A percentile compares a stretch with the other conserved stretches of the same genome.
phyloP scores from a whole-genome alignment of 37 sponge, comb jelly and placozoan species.

The Ianthella basta region DNA sequence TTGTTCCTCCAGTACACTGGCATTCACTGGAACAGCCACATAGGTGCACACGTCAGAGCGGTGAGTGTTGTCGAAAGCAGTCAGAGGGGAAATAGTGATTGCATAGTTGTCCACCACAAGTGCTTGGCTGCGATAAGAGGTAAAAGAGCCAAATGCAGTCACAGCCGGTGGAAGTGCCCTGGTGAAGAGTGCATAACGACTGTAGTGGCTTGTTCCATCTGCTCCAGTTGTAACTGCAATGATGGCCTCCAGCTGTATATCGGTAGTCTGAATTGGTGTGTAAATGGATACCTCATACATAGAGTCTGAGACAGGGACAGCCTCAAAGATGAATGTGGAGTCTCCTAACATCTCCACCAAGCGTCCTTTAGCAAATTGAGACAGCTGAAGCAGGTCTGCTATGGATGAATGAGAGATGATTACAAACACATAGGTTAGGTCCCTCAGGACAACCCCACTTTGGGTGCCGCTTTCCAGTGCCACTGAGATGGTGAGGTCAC shows the following conservation, averaged over 20 bases:
- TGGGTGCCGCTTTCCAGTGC: not conserved
- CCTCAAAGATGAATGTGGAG: conserved; percentile 12
- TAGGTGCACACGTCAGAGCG: conserved; percentile 15
- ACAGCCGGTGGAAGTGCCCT: not conserved
- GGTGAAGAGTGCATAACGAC: conserved; percentile 3
- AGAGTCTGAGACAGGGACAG: not conserved
- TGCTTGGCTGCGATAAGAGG: not conserved
- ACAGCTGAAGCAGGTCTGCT: not conserved
- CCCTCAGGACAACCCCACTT: not conserved
- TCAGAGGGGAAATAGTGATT: not conserved
- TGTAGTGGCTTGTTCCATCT: not conserved
- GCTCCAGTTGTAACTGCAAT: not conserved
- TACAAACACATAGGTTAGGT: conserved; percentile 10
- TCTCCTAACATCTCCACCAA: not conserved
- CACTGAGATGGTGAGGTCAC: not conserved
- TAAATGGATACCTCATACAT: conserved; percentile 18
- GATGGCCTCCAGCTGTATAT: not conserved
- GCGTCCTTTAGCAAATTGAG: not conserved
- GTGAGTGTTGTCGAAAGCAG: not conserved
- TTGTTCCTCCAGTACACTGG: conserved; percentile 14
- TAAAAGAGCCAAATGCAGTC: not conserved
- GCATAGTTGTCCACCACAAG: not conserved
- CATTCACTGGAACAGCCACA: not conserved
- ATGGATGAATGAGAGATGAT: conserved; percentile 20
- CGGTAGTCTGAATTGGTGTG: not conserved